Percentiles rank a stretch among this genome's conserved stretches.
These are phyloP conservation scores for Bugulina stolonifera DNA, from an alignment of 2,888 invertebrate species.

Conservation along the genomic window DNA sequence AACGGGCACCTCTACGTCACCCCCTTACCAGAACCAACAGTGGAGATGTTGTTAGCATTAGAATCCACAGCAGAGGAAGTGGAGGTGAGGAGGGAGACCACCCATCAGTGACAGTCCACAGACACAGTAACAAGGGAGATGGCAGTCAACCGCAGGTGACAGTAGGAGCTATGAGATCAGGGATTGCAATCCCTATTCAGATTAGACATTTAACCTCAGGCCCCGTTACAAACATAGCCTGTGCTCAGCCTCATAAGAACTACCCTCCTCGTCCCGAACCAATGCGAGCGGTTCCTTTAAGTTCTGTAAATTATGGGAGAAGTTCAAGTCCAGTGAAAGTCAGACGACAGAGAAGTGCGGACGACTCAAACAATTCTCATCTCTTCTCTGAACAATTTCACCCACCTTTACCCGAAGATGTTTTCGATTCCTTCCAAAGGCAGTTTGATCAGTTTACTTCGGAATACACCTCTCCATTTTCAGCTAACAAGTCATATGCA, in stretches of 20 bases:
- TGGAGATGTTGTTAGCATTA: neutral
- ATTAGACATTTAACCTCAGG: neutral
- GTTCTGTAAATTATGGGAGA: neutral
- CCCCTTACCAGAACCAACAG: neutral
- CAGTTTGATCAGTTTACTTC: conserved; percentile 13
- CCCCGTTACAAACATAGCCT: neutral
- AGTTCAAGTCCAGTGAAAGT: neutral
- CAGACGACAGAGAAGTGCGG: neutral
- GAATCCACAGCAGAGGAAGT: neutral
- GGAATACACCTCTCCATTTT: neutral
- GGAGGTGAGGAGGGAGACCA: neutral
- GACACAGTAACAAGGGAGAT: neutral
- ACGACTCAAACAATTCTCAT: neutral
- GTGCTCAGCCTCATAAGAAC: neutral
- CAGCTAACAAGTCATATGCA: neutral
- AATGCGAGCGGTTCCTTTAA: neutral
- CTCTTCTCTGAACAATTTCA: neutral
- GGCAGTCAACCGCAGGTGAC: neutral
- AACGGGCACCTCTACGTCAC: neutral
- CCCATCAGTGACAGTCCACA: neutral
- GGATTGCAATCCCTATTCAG: neutral
- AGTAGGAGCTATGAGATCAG: neutral
- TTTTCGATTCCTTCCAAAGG: neutral
- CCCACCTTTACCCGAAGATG: neutral
- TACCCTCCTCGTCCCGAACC: neutral